Conservation (phyloP, 2,797 vertebrate species). For the Mycteria americana region DNA sequence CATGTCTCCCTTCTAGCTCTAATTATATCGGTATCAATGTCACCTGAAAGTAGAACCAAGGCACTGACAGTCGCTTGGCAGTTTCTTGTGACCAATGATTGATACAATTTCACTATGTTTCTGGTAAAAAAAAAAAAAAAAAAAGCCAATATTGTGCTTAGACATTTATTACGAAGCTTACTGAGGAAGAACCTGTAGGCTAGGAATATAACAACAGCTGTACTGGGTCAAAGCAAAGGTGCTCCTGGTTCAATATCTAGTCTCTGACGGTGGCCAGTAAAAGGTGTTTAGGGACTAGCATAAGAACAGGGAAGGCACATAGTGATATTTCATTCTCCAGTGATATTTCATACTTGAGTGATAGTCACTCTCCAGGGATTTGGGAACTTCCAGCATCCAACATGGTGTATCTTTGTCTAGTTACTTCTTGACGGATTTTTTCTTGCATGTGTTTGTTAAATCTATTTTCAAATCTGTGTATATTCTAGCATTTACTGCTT, state of each 20-base stretch:
- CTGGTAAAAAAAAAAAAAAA: not conserved
- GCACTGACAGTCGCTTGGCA: not conserved
- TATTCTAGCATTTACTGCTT: not conserved
- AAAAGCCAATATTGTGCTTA: not conserved
- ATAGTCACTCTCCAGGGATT: not conserved
- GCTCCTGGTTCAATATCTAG: not conserved
- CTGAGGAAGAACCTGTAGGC: not conserved
- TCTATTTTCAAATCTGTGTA: not conserved
- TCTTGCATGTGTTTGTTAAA: not conserved
- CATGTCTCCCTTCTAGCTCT: not conserved
- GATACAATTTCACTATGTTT: not conserved
- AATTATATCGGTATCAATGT: not conserved
- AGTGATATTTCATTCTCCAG: not conserved
- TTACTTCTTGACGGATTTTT: not conserved
- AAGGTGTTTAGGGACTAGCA: not conserved
- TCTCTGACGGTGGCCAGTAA: not conserved
- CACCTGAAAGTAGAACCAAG: not conserved
- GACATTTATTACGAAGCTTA: not conserved
- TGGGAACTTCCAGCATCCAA: not conserved
- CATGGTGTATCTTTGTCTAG: not conserved
- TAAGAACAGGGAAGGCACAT: not conserved
- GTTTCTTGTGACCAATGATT: not conserved
- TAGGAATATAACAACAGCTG: not conserved
- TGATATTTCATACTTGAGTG: not conserved
- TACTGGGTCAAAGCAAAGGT: not conserved